Conservation (phyloP, 2,888 invertebrate genomes). For the Holacanthella duospinosa region DNA sequence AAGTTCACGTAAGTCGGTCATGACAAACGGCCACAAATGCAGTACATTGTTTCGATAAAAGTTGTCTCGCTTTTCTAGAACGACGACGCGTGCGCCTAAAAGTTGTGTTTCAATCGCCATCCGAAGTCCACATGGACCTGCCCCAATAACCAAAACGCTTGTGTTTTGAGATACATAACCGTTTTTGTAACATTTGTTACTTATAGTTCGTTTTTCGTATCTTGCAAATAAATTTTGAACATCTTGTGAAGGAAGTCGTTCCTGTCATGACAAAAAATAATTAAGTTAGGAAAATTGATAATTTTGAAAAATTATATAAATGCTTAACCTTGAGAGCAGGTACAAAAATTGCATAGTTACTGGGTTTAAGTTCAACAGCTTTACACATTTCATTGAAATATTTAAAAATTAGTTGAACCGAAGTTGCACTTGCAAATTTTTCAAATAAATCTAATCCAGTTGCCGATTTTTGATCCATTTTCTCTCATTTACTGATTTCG, state of each 20-base stretch:
- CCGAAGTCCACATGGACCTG: constrained; percentile 49
- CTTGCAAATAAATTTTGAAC: constrained; percentile 32
- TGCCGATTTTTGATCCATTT: constrained; percentile 39
- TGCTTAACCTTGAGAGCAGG: constrained; percentile 64
- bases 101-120: constrained; percentile 50
- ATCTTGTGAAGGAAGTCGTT: constrained; percentile 31
- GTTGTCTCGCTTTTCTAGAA: constrained; percentile 48
- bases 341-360: constrained; percentile 70
- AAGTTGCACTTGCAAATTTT: constrained; percentile 79
- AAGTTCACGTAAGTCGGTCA: constrained; percentile 48
- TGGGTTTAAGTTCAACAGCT: constrained; percentile 67
- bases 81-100: constrained; percentile 46
- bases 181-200: constrained; percentile 30
- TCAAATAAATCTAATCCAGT: constrained; percentile 81
- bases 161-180: constrained; percentile 23
- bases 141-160: constrained; percentile 48
- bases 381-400: constrained; percentile 68
- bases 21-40: constrained; percentile 52
- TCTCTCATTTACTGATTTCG: too few species aligned
- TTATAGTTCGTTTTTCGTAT: constrained; percentile 27
- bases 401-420: constrained; percentile 77
- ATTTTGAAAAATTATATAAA: constrained; percentile 4
- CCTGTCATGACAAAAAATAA: constrained; percentile 13
- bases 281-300: background rate
- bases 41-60: constrained; percentile 50